A percentile compares a stretch with the other conserved stretches of the same genome.
These are phyloP conservation scores for Eustalomyia histrio DNA, from an alignment of 2,888 invertebrate species.

Conservation along the genomic window DNA sequence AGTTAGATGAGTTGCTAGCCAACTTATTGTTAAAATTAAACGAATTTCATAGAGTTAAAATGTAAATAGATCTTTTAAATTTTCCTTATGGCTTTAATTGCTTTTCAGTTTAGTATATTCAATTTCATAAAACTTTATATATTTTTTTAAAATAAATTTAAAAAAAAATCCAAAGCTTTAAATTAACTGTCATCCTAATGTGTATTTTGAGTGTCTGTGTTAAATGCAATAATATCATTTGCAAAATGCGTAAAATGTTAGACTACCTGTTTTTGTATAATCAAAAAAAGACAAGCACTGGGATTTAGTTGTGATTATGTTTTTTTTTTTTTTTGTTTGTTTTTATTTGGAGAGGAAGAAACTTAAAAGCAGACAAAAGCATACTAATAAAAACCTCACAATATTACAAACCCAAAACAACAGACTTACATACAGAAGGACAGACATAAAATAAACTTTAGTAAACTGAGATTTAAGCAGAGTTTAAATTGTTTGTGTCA, in stretches of 20 bases:
- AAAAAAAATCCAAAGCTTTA: background rate
- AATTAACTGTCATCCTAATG: background rate
- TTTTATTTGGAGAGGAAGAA: constrained; percentile 36
- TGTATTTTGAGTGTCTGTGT: constrained; percentile 16
- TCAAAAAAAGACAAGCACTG: constrained; percentile 1
- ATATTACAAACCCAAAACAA: constrained; percentile 7
- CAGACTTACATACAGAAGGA: background rate
- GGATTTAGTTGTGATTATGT: constrained; percentile 13
- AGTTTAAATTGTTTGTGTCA: constrained; percentile 8
- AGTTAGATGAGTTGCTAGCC: too few relatives aligned
- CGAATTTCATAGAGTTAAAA: too few relatives aligned
- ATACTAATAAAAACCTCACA: constrained; percentile 40
- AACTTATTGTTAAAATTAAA: too few relatives aligned
- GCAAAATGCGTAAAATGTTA: constrained; percentile 53
- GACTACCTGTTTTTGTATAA: constrained; percentile 20
- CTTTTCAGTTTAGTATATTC: too few relatives aligned
- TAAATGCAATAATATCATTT: constrained; percentile 45
- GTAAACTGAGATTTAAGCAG: background rate
- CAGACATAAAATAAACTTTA: constrained; percentile 29
- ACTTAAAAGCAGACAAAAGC: constrained; percentile 42
- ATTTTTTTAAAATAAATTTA: too few relatives aligned
- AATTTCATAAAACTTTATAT: too few relatives aligned
- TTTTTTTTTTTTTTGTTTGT: constrained; percentile 12
- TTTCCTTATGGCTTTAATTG: too few relatives aligned
- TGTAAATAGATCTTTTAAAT: too few relatives aligned